phyloP scores from a whole-genome alignment of 2,113 vertebrate species.

The Noctilio leporinus region DNA sequence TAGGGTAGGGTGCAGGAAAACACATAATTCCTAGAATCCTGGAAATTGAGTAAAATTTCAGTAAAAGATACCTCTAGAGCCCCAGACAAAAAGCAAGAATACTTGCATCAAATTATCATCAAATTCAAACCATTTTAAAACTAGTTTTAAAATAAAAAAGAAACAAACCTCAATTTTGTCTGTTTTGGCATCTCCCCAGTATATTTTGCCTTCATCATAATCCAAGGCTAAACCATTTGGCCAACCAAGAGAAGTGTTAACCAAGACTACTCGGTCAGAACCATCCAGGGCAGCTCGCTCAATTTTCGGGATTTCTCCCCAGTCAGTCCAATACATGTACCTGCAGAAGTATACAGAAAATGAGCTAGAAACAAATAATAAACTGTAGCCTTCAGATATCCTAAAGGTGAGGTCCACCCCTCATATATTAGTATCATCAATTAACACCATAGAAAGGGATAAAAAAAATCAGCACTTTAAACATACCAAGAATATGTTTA shows the following conservation, averaged over 20 bases:
- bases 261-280: slow-evolving; percentile 90
- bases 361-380: slow-evolving; percentile 3
- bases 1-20: neutral
- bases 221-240: slow-evolving; percentile 96
- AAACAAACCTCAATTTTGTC: slow-evolving; percentile 90
- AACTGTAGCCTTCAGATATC: neutral
- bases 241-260: slow-evolving; percentile 97
- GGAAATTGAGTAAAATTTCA: neutral
- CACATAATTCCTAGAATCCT: neutral
- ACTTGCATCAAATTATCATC: slow-evolving; percentile 12
- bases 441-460: neutral
- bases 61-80: neutral
- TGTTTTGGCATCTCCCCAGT: slow-evolving; percentile 99
- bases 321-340: slow-evolving; percentile 99
- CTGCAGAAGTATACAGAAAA: slow-evolving; percentile 75
- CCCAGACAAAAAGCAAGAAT: neutral
- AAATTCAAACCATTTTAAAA: slow-evolving; percentile 2
- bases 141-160: slow-evolving; percentile 31
- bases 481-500: neutral
- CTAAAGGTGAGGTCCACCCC: neutral
- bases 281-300: slow-evolving; percentile 95
- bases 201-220: slow-evolving; percentile 90
- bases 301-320: slow-evolving; percentile 96
- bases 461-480: neutral
- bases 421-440: neutral